These are phyloP conservation scores for Lepus oiostolus DNA, from an alignment of 2,797 vertebrate genomes.

Conservation along the genomic window DNA sequence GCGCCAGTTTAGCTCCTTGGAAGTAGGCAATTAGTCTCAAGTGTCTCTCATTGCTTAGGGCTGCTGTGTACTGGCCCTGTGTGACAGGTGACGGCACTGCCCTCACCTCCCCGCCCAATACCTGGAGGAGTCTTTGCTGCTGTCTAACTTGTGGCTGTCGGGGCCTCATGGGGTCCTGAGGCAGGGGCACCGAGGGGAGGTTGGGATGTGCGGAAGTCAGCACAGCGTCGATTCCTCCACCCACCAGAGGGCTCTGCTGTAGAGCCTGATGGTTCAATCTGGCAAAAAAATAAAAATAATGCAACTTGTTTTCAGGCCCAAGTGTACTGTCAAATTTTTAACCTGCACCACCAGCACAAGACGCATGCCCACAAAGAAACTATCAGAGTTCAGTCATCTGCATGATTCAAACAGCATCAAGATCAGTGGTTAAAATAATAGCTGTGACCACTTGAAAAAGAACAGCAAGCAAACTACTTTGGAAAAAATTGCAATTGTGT, in stretches of 20 bases:
- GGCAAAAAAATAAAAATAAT: constrained; percentile 28
- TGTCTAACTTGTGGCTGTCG: constrained; percentile 86
- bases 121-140: constrained; percentile 89
- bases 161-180: constrained; percentile 85
- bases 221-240: constrained; percentile 82
- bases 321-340: not conserved
- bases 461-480: not conserved
- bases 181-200: constrained; percentile 80
- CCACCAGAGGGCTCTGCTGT: constrained; percentile 86
- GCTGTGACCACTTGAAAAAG: not conserved
- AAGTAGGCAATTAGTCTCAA: not conserved
- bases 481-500: not conserved
- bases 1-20: not conserved
- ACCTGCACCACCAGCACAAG: not conserved
- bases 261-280: constrained; percentile 88
- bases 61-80: not conserved
- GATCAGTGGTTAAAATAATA: not conserved
- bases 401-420: not conserved
- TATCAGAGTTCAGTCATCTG: not conserved
- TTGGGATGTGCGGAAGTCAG: constrained; percentile 76
- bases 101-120: constrained; percentile 66
- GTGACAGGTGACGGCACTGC: not conserved
- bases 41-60: not conserved
- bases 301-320: constrained; percentile 22
- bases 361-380: not conserved